Percentiles rank a stretch among this genome's conserved stretches.
Conservation (phyloP, 2,888 invertebrate genomes). For the Netelia fuscicornis region DNA sequence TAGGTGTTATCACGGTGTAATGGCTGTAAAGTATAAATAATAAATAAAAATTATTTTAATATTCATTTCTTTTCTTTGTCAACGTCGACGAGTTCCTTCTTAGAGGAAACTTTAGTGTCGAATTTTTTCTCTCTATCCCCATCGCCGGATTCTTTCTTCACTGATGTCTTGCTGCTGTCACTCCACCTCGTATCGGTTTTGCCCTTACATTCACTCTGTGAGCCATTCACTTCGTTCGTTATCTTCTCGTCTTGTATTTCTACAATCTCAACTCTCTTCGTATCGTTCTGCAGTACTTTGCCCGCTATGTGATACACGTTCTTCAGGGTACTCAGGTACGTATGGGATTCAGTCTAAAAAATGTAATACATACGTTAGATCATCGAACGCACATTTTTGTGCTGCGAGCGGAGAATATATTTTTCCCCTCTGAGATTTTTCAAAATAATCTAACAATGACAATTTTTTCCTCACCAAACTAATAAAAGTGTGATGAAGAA, state of each 20-base stretch:
- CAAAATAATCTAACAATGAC: no score
- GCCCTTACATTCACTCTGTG: constrained; percentile 81
- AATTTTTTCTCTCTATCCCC: constrained; percentile 81
- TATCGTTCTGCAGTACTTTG: constrained; percentile 80
- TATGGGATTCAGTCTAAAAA: constrained; percentile 89
- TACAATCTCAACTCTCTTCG: constrained; percentile 82
- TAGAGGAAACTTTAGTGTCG: constrained; percentile 78
- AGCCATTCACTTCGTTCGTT: constrained; percentile 81
- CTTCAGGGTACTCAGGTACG: constrained; percentile 89
- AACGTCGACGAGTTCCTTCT: constrained; percentile 75
- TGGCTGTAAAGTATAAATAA: constrained; percentile 69
- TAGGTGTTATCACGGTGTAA: constrained; percentile 64
- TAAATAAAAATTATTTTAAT: constrained; percentile 68
- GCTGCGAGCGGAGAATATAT: no score
- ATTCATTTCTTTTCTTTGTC: constrained; percentile 76
- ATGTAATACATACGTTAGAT: constrained; percentile 42
- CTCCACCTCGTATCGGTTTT: constrained; percentile 83
- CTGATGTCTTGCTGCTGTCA: constrained; percentile 78
- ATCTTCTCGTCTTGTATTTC: constrained; percentile 83
- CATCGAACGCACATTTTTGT: neutral
- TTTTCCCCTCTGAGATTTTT: no score
- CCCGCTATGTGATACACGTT: constrained; percentile 82
- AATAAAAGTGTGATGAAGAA: no score
- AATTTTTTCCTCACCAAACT: no score
- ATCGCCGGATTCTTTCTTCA: constrained; percentile 79